Conservation (phyloP, 1,140 invertebrate species). For the Philaenus spumarius region DNA sequence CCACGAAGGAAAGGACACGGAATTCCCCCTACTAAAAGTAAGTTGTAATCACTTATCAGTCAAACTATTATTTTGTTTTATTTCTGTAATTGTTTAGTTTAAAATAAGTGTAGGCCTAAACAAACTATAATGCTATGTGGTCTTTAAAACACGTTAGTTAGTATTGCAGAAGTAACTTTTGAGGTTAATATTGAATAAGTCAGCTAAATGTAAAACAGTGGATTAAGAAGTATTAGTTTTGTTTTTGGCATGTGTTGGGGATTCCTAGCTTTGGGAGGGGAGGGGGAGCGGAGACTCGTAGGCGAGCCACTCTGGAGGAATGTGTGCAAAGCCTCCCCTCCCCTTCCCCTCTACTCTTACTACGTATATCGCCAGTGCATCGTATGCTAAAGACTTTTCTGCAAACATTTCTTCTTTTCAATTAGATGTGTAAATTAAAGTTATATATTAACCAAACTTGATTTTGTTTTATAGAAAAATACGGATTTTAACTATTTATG, state of each 20-base stretch:
- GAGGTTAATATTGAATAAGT: too few species aligned
- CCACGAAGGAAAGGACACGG: conserved; percentile 19
- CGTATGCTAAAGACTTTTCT: neutral
- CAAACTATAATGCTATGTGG: too few species aligned
- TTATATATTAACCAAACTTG: too few species aligned
- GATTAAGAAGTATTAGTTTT: neutral
- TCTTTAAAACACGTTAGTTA: too few species aligned
- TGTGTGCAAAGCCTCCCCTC: conserved; percentile 7
- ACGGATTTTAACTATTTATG: too few species aligned
- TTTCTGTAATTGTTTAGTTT: too few species aligned
- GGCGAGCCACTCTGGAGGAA: conserved; percentile 7
- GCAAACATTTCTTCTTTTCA: neutral
- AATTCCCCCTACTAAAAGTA: conserved; percentile 19
- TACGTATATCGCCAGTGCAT: neutral
- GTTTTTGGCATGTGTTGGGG: conserved; percentile 10
- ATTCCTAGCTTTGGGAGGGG: neutral
- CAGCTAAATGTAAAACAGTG: too few species aligned
- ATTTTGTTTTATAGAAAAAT: neutral
- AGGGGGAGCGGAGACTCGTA: neutral
- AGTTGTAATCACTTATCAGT: neutral
- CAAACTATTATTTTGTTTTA: too few species aligned
- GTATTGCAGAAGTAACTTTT: too few species aligned
- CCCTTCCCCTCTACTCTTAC: neutral
- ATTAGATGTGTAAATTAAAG: neutral
- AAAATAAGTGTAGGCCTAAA: too few species aligned